A percentile compares a stretch with the other conserved stretches of the same genome.
Conservation (phyloP, 2,888 invertebrate species). For the Silvanus unidentatus region DNA sequence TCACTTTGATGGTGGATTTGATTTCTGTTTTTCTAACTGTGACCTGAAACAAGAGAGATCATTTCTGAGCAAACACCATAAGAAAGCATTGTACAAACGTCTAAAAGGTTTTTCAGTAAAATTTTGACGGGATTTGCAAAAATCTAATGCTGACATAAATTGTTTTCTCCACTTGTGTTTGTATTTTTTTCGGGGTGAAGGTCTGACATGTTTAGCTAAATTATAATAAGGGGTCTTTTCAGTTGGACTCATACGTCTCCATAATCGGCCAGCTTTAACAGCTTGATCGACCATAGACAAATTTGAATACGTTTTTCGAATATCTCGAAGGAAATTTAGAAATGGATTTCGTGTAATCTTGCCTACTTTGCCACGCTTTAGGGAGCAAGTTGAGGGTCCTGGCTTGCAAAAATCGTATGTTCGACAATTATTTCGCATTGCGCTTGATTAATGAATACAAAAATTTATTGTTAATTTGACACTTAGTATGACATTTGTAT, state of each 20-base stretch:
- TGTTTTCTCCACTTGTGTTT: background rate
- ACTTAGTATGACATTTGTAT: no score
- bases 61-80: no score
- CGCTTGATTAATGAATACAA: no score
- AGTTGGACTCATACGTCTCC: background rate
- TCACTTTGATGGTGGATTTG: slow-evolving; percentile 33
- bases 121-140: no score
- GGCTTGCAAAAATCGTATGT: no score
- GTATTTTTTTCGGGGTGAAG: background rate
- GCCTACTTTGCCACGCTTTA: no score
- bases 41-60: slow-evolving; percentile 51
- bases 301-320: background rate
- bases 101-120: no score
- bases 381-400: background rate
- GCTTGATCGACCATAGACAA: background rate
- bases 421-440: no score
- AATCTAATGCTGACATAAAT: no score
- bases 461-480: no score
- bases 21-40: slow-evolving; percentile 60
- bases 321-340: slow-evolving; percentile 1
- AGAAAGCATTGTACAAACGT: no score
- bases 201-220: background rate
- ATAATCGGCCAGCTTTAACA: background rate
- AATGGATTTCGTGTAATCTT: slow-evolving; percentile 3
- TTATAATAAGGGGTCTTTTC: background rate